phyloP scores from a whole-genome alignment of 2,113 vertebrate species.

The Dicrurus megarhynchus region DNA sequence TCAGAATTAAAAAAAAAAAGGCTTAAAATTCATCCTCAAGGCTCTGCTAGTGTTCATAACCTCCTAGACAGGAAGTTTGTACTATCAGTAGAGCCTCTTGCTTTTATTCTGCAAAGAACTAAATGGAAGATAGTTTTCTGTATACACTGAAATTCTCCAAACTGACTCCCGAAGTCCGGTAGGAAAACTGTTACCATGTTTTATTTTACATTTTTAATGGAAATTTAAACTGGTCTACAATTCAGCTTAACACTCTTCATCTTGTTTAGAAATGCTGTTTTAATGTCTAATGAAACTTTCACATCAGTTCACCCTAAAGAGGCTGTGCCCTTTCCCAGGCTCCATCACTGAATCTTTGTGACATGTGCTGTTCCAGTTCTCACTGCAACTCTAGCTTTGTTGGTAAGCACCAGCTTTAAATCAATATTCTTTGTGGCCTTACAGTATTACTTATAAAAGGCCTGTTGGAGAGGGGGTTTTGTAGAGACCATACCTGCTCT shows the following conservation, averaged over 20 bases:
- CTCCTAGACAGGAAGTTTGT: not conserved
- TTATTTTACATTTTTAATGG: not conserved
- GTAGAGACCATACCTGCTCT: fast-evolving
- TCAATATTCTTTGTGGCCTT: not conserved
- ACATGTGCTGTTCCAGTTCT: not conserved
- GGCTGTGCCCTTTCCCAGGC: not conserved
- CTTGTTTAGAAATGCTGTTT: not conserved
- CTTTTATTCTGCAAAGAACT: not conserved
- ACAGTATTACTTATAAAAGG: not conserved
- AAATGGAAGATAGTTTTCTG: not conserved
- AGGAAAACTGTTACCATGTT: not conserved
- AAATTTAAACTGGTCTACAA: not conserved
- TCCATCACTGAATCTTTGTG: not conserved
- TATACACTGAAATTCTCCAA: not conserved
- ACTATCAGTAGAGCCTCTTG: not conserved
- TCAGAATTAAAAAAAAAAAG: not conserved
- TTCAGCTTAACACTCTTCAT: not conserved
- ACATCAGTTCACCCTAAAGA: not conserved
- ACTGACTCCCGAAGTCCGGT: not conserved
- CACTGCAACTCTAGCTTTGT: not conserved
- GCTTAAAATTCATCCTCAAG: not conserved
- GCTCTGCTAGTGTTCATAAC: not conserved
- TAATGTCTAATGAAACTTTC: not conserved
- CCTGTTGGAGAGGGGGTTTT: not conserved
- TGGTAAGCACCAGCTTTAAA: not conserved